Base-by-base conservation (phyloP, 2,113 vertebrate genomes). In the Empidonax alnorum region DNA sequence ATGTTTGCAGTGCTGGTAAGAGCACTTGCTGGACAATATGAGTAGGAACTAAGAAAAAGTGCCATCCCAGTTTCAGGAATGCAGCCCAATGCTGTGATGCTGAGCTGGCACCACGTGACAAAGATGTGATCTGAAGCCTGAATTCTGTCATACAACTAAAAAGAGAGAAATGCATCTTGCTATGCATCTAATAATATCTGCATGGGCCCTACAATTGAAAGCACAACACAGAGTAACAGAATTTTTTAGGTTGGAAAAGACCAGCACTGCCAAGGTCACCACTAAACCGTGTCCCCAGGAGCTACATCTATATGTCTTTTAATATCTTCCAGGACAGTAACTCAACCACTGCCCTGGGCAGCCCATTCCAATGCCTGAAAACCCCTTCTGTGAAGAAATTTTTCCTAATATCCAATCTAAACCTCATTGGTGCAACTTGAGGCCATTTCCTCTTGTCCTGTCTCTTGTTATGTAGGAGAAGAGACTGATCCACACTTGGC, bases 121-220 rank as follows among this genome's bases (percentile, higher is more conserved):
- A 37, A 61, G 44, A 56, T 5, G 13, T 1, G 0, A 0, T 31
- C 0, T 8, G 79, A 84, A 84, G 55, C 25, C 47, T 28, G 25
- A 6, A 2, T 31, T 62, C 71, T 52, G 23, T 41, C 63, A 21
- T 1, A 53, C 4, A 6, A 20, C 15, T 62, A 30, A 35, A 0
- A 5, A n/a, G 30, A 73, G 10, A 63, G 18, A 83, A 91, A 47
- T 1, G 10, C 23, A 52, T 20, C 80, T 67, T 14, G 10, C 13
- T 49, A 1, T 2, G 2, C 6, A 37, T 27, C 30, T 7, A 27
- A 5, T 23, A 59, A 5, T 23, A 59, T 2, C 52, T 65, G 28
- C 50, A 78, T 1, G 6, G 47, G 39, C 37, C 24, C 35, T 55
- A 37, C 0, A 0, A n/a, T 2, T 3, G 20, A 25, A 80, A 63